Evolutionary conservation across 2,888 invertebrate genomes (phyloP).

Genomic region (Athripsodes cinereus): DNA sequence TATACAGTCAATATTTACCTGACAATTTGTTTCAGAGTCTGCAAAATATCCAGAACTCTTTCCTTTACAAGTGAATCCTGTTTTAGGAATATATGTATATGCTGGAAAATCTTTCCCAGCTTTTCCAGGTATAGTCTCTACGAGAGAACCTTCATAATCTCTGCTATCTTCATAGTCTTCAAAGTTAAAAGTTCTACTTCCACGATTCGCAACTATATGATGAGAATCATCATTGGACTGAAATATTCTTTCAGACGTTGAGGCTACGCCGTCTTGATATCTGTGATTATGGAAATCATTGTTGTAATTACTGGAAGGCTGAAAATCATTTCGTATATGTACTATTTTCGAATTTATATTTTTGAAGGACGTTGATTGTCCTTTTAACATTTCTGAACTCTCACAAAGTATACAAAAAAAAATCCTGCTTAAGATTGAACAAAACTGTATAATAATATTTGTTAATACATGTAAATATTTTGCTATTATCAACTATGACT

Average conservation of each 20-base stretch:
- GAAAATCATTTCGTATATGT: neutral
- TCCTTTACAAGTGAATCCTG: constrained; percentile 39
- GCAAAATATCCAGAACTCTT: constrained; percentile 45
- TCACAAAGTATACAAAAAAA: too few species aligned
- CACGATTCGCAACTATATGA: constrained; percentile 1
- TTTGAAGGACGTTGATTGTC: too few species aligned
- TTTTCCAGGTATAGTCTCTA: constrained; percentile 38
- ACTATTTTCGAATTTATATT: too few species aligned
- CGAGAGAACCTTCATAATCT: constrained; percentile 29
- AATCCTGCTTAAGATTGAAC: too few species aligned
- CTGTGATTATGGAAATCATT: constrained; percentile 10
- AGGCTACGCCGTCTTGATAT: neutral
- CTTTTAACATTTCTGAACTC: too few species aligned
- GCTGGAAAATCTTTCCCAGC: constrained; percentile 44
- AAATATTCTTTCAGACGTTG: neutral
- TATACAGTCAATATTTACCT: constrained; percentile 37
- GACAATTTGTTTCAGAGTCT: constrained; percentile 42
- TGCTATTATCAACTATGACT: too few species aligned
- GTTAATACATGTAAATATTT: too few species aligned
- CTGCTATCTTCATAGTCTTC: constrained; percentile 20
- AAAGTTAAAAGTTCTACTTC: constrained; percentile 10
- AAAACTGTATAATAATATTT: too few species aligned
- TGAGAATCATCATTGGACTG: neutral
- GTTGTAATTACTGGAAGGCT: neutral
- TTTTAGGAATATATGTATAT: constrained; percentile 37